Conservation (phyloP, 2,888 invertebrate genomes). For the Cyrtodaria siliqua region DNA sequence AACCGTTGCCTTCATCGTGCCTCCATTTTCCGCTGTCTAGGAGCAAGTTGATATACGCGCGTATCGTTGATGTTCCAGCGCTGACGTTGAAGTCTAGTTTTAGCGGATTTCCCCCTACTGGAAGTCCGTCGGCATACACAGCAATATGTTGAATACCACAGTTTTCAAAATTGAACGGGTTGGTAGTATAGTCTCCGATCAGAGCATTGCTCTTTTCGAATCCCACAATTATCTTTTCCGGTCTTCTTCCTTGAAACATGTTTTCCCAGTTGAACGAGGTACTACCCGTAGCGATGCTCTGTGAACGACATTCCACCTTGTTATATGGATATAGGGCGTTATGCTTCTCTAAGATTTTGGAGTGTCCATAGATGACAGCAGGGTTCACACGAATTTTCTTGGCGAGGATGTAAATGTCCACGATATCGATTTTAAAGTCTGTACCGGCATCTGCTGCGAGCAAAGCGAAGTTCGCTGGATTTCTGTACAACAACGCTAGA, state of each 20-base stretch:
- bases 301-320: conserved; percentile 27
- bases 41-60: conserved; percentile 34
- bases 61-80: conserved; percentile 5
- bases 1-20: conserved; percentile 19
- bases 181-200: conserved; percentile 28
- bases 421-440: conserved; percentile 17
- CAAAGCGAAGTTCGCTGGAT: conserved; percentile 10
- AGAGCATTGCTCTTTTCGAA: conserved; percentile 29
- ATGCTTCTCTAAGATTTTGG: conserved; percentile 24
- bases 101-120: conserved; percentile 32
- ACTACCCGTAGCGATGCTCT: conserved; percentile 32
- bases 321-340: conserved; percentile 39
- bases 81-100: conserved; percentile 20
- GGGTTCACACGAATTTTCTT: conserved; percentile 21
- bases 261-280: conserved; percentile 45
- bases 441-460: conserved; percentile 2
- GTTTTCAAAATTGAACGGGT: conserved; percentile 51
- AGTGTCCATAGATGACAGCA: conserved; percentile 27
- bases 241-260: conserved; percentile 34
- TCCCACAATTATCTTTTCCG: conserved; percentile 16
- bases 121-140: conserved; percentile 35
- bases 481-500: conserved; percentile 17
- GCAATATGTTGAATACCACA: conserved; percentile 27
- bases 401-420: conserved; percentile 26
- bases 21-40: conserved; percentile 29